These are phyloP conservation scores for Thymelicus acteon DNA, from an alignment of 2,888 invertebrate genomes.

Conservation along the genomic window DNA sequence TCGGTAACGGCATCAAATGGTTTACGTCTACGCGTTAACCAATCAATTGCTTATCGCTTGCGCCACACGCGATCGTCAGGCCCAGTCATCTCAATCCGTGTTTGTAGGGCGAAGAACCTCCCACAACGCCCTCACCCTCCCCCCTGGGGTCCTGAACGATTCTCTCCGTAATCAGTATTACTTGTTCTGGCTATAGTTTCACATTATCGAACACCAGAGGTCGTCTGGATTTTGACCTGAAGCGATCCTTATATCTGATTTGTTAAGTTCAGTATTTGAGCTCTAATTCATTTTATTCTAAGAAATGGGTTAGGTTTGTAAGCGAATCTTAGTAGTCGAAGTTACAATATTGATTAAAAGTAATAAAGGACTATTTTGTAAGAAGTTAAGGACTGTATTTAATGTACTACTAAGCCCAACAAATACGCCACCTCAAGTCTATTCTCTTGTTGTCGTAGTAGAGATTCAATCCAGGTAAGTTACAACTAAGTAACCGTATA, in stretches of 20 bases:
- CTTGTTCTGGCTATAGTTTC: constrained; percentile 45
- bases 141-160: constrained; percentile 44
- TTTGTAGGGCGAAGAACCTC: constrained; percentile 56
- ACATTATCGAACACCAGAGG: constrained; percentile 41
- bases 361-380: too few relatives aligned
- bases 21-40: neutral
- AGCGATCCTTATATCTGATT: constrained; percentile 4
- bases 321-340: too few relatives aligned
- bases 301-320: neutral
- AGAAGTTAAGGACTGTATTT: too few relatives aligned
- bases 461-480: too few relatives aligned
- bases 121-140: neutral
- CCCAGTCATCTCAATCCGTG: constrained; percentile 68
- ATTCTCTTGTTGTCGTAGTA: too few relatives aligned
- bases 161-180: constrained; percentile 46
- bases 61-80: constrained; percentile 57
- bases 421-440: too few relatives aligned
- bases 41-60: constrained; percentile 1
- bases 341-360: too few relatives aligned
- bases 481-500: too few relatives aligned
- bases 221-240: constrained; percentile 19
- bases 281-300: neutral
- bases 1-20: too few relatives aligned
- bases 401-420: too few relatives aligned
- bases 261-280: neutral